phyloP scores from a whole-genome alignment of 2,797 vertebrate species.

The Steatocranus sp. region DNA sequence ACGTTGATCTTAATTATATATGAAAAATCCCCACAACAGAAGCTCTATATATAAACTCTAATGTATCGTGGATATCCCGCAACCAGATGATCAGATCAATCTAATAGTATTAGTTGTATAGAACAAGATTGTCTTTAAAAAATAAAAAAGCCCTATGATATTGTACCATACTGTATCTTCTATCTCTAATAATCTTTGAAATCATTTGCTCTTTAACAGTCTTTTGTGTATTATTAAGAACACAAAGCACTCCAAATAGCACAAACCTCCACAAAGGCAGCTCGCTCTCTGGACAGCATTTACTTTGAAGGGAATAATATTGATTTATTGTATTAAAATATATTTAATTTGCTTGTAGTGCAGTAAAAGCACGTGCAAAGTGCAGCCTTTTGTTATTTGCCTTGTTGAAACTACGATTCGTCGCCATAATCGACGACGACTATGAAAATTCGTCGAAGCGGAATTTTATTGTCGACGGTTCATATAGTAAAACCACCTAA shows the following conservation, averaged over 20 bases:
- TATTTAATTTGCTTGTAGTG: background rate
- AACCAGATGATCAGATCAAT: background rate
- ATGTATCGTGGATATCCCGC: background rate
- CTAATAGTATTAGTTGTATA: background rate
- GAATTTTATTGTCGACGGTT: background rate
- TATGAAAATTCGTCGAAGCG: background rate
- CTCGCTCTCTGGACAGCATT: background rate
- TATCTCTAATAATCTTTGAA: background rate
- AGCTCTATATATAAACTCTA: background rate
- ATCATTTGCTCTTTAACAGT: background rate
- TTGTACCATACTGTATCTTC: background rate
- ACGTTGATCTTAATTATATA: accelerated
- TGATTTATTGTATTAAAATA: background rate
- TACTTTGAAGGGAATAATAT: background rate
- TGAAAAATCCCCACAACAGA: background rate
- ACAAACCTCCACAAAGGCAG: background rate
- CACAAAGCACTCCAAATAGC: background rate
- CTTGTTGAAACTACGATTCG: background rate
- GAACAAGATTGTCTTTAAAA: background rate
- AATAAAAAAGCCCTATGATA: background rate
- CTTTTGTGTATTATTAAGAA: too few species aligned
- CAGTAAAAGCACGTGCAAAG: background rate
- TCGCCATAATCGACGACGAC: background rate
- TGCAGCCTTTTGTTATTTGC: background rate
- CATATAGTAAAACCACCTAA: background rate